Percentiles rank a stretch among this genome's conserved stretches.
phyloP scores from a whole-genome alignment of 2,113 vertebrate species.

The Poecilia latipinna region DNA sequence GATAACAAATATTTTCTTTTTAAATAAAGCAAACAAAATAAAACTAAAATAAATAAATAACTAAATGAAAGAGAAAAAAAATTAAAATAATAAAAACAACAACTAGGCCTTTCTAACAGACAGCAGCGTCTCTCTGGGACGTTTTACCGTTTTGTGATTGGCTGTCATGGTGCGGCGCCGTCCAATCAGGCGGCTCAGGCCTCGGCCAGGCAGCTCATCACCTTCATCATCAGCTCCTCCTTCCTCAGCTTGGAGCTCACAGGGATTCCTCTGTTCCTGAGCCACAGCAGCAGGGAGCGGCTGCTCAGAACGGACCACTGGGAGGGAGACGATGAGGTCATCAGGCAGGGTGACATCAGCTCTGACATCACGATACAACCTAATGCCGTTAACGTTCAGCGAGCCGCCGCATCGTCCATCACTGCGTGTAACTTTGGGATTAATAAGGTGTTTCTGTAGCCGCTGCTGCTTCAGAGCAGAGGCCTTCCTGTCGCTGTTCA shows the following conservation, averaged over 20 bases:
- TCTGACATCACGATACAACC: neutral
- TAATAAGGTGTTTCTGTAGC: too few species aligned
- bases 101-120: too few species aligned
- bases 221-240: constrained; percentile 77
- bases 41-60: too few species aligned
- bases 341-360: neutral
- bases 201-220: constrained; percentile 73
- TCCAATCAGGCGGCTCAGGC: constrained; percentile 26
- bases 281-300: constrained; percentile 66
- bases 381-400: constrained; percentile 48
- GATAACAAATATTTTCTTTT: too few species aligned
- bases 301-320: constrained; percentile 59
- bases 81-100: too few species aligned
- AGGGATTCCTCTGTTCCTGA: constrained; percentile 63
- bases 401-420: constrained; percentile 39
- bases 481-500: neutral
- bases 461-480: constrained; percentile 1
- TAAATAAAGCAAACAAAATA: too few species aligned
- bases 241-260: constrained; percentile 72
- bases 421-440: neutral
- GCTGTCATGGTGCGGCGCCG: too few species aligned
- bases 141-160: too few species aligned
- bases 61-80: too few species aligned
- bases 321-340: neutral
- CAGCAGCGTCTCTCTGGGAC: too few species aligned